Evolutionary conservation across 2,888 invertebrate species (phyloP).

Genomic region (Acanthoscelides obtectus): DNA sequence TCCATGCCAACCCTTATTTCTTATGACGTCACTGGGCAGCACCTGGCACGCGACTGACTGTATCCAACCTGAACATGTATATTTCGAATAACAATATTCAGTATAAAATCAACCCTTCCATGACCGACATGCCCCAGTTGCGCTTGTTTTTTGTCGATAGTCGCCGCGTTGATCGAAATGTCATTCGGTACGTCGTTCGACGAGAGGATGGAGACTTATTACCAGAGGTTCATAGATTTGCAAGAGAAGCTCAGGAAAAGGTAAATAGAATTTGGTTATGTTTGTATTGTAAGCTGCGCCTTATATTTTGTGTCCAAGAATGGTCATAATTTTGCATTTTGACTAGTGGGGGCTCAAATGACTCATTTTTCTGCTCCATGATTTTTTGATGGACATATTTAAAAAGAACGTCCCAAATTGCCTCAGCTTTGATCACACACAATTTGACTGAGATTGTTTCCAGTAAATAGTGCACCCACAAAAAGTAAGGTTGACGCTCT

Average conservation of each 20-base stretch:
- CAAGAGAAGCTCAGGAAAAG: conserved; percentile 45
- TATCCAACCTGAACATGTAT: neutral
- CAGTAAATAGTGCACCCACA: too few relatives aligned
- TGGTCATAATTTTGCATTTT: too few relatives aligned
- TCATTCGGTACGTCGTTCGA: conserved; percentile 15
- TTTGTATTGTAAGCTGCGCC: neutral
- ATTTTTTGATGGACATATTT: too few relatives aligned
- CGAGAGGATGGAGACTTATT: conserved; percentile 40
- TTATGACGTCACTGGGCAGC: neutral
- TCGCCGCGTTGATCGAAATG: neutral
- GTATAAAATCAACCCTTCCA: neutral
- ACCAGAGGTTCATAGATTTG: conserved; percentile 42
- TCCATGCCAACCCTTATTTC: too few relatives aligned
- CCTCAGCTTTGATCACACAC: too few relatives aligned
- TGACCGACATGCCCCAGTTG: neutral
- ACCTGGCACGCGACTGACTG: neutral
- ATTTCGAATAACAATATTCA: neutral
- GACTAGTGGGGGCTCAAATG: too few relatives aligned
- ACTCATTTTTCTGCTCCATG: too few relatives aligned
- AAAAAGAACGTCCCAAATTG: too few relatives aligned
- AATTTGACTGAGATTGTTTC: too few relatives aligned
- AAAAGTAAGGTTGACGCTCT: too few relatives aligned
- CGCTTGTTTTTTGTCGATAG: neutral
- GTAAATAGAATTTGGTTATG: conserved; percentile 25
- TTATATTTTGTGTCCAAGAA: too few relatives aligned